Conservation (phyloP, 2,888 invertebrate genomes). For the Aethes cnicana region DNA sequence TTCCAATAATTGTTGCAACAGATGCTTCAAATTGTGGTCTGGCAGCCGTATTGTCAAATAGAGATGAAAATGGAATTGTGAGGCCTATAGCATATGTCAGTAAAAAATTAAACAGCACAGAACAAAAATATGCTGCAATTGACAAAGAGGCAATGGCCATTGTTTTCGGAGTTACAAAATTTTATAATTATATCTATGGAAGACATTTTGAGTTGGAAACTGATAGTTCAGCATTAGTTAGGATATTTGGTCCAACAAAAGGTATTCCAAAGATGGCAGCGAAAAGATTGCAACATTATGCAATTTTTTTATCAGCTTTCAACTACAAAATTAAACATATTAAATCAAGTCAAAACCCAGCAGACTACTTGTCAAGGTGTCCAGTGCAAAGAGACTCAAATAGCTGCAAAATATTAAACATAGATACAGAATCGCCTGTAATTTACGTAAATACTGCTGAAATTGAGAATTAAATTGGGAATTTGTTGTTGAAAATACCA, state of each 20-base stretch:
- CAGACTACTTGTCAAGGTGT: neutral
- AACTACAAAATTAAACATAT: neutral
- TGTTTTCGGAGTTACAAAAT: no score
- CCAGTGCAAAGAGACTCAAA: neutral
- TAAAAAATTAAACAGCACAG: neutral
- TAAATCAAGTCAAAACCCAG: no score
- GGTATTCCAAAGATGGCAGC: conserved; percentile 36
- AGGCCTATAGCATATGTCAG: neutral
- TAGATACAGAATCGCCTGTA: no score
- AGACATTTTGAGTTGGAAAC: no score
- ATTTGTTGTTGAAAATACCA: conserved; percentile 11
- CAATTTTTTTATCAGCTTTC: neutral
- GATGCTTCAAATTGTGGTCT: neutral
- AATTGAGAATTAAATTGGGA: conserved; percentile 13
- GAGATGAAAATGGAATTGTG: neutral
- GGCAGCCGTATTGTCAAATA: neutral
- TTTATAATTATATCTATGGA: no score
- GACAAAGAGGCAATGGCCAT: neutral
- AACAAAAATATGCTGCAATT: neutral
- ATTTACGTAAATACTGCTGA: conserved; percentile 4
- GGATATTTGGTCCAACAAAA: neutral
- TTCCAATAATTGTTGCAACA: neutral
- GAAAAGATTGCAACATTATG: no score
- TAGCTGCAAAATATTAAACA: no score
- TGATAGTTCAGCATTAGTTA: neutral